A percentile compares a stretch with the other conserved stretches of the same genome.
Conservation (phyloP, 37 sponge, comb jelly and placozoan genomes). For the Beroe ovata region DNA sequence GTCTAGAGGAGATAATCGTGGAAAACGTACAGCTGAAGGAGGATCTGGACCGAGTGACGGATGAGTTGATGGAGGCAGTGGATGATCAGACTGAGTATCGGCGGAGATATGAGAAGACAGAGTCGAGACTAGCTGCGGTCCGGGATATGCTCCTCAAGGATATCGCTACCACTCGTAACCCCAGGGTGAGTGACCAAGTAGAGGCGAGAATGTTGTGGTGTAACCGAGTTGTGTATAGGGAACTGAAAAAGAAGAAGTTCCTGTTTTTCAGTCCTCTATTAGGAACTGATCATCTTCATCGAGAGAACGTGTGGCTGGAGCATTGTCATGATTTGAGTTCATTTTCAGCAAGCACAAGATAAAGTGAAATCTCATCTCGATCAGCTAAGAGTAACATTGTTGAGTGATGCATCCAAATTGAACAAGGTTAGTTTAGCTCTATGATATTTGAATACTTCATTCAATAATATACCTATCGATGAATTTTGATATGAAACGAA, state of each 20-base stretch:
- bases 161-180: slow-evolving; percentile 27
- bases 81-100: slow-evolving; percentile 27
- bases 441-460: no score
- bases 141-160: slow-evolving; percentile 25
- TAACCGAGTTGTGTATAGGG: no score
- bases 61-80: slow-evolving; percentile 49
- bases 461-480: no score
- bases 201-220: no score
- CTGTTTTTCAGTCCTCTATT: no score
- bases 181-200: background rate
- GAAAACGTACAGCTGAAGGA: slow-evolving; percentile 63
- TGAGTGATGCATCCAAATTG: slow-evolving; percentile 56
- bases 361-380: slow-evolving; percentile 60
- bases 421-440: background rate
- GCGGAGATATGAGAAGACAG: slow-evolving; percentile 29
- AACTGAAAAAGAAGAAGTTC: no score
- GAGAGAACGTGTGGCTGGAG: no score
- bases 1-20: slow-evolving; percentile 59
- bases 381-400: slow-evolving; percentile 10
- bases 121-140: background rate
- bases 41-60: slow-evolving; percentile 64
- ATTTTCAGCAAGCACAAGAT: slow-evolving; percentile 23
- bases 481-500: no score
- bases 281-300: no score
- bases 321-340: no score